Evolutionary conservation across 2,113 vertebrate species (phyloP), one percentile per base, ranked within the genome.

Genomic region (Dromas ardeola): DNA sequence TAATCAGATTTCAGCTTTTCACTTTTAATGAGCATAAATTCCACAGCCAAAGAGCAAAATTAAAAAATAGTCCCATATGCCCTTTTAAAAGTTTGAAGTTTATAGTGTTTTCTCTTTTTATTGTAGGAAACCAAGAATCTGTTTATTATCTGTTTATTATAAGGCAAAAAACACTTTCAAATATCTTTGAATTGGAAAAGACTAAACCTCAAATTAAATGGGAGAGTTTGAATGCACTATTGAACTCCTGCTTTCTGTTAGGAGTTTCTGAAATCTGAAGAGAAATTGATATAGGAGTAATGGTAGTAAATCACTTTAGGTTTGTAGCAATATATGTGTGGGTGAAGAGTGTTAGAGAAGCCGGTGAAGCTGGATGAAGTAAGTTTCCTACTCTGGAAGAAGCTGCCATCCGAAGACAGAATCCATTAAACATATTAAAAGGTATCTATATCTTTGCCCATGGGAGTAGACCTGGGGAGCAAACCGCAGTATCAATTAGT

Each of bases 121-220:
- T 66, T 93, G 73, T 90, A 95, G 88, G 81, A 96, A 95, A 92
- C 62, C 85, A 90, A 93, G 76, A 94, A 90, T 88, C 95, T 90
- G 82, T 96, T 97, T 95, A 96, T 96, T 96, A 91, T 95, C 95
- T 96, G 93, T 96, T 97, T 96, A 96, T 95, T 94, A 52, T 92
- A 88, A 81, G 67, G 85, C 71, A 82, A 66, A 93, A 26, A 89
- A 91, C 79, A 93, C 67, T 94, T 95, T 90, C 67, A 81, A 88
- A 59, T 38, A 47, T 25, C 58, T 94, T 93, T 92, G 82, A 90
- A 86, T 76, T 86, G 45, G 45, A 79, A 86, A 88, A 91, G 42
- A 45, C 52, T 63, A 81, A 95, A 63, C 53, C 63, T 82, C 74
- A 19, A 77, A 61, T 94, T 88, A 92, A 90, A 58, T 26, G 62